Evolutionary conservation across 2,888 invertebrate genomes (phyloP).

Genomic region (Girardia tigrina): DNA sequence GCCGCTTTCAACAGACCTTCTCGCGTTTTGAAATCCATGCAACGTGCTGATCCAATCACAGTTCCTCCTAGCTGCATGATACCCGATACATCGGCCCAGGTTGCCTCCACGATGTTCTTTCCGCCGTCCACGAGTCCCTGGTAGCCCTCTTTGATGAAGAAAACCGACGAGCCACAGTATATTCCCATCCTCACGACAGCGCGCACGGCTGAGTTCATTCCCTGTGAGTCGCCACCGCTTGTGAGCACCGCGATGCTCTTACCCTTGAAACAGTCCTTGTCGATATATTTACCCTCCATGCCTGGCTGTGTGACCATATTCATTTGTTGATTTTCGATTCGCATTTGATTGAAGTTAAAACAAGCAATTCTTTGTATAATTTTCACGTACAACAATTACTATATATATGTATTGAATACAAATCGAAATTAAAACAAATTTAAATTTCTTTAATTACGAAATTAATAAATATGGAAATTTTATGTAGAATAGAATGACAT

Average conservation of each 20-base stretch:
- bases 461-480: no score
- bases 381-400: no score
- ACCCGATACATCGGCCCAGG: conserved; percentile 89
- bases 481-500: no score
- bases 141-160: conserved; percentile 62
- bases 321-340: no score
- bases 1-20: conserved; percentile 80
- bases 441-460: no score
- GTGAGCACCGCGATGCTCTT: conserved; percentile 87
- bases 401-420: no score
- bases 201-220: conserved; percentile 96
- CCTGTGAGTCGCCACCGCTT: conserved; percentile 85
- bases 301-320: conserved; percentile 42
- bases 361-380: no score
- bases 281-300: conserved; percentile 48
- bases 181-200: conserved; percentile 97
- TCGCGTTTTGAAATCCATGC: conserved; percentile 72
- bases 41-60: conserved; percentile 91
- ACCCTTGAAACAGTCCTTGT: conserved; percentile 70
- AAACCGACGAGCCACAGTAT: conserved; percentile 87
- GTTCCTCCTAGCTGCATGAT: conserved; percentile 95
- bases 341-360: no score
- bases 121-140: conserved; percentile 97
- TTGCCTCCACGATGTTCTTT: conserved; percentile 78
- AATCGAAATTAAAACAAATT: no score